Evolutionary conservation across 1,140 invertebrate species (phyloP).

Genomic region (Formica exsecta): DNA sequence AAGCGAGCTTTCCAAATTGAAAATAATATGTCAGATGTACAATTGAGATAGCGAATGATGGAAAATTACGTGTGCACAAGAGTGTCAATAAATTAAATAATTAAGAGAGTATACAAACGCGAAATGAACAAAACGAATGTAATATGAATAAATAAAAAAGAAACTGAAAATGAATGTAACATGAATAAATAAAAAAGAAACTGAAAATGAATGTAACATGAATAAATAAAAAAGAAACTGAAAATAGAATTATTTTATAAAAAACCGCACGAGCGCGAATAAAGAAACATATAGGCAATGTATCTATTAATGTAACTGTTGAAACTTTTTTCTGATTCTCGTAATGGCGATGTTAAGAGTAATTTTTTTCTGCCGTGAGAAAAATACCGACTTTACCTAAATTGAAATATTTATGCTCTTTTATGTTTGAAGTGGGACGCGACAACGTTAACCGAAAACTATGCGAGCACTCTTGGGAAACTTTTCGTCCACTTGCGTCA

Average conservation of each 20-base stretch:
- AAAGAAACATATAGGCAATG: neutral
- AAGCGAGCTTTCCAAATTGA: neutral
- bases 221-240: neutral
- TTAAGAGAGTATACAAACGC: neutral
- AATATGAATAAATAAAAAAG: too few species aligned
- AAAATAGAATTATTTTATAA: constrained; percentile 3
- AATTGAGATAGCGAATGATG: neutral
- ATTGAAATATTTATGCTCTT: constrained; percentile 49
- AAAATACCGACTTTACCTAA: neutral
- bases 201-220: neutral
- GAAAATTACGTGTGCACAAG: neutral
- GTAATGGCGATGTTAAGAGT: neutral
- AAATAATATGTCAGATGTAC: constrained; percentile 11
- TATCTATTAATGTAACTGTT: neutral
- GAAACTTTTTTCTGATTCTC: neutral
- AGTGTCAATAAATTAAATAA: neutral
- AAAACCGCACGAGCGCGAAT: neutral
- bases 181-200: neutral
- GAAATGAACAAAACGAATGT: neutral
- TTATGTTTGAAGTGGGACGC: constrained; percentile 34
- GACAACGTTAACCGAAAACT: constrained; percentile 52
- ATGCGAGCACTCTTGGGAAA: constrained; percentile 50
- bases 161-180: neutral
- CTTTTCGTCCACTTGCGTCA: constrained; percentile 14
- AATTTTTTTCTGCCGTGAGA: neutral